These are phyloP conservation scores for Cerastoderma edule DNA, from an alignment of 2,888 invertebrate species.

Conservation along the genomic window DNA sequence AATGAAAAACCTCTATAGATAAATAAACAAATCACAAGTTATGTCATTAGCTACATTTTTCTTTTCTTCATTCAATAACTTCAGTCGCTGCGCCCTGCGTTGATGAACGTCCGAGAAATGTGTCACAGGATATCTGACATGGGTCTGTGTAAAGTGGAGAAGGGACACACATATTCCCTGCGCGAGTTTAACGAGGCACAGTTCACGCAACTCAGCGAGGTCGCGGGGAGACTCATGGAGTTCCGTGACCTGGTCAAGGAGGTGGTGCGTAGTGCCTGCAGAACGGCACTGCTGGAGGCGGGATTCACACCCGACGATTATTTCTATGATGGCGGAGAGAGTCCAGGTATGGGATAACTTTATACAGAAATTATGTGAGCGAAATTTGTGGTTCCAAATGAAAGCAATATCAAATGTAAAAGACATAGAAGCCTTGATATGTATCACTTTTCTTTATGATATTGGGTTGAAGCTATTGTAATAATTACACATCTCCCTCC, in stretches of 20 bases:
- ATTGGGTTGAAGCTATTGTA: too few relatives aligned
- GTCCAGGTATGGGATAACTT: slow-evolving; percentile 63
- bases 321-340: slow-evolving; percentile 82
- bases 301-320: slow-evolving; percentile 92
- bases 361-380: too few relatives aligned
- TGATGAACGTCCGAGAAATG: slow-evolving; percentile 88
- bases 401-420: too few relatives aligned
- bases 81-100: slow-evolving; percentile 88
- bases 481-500: too few relatives aligned
- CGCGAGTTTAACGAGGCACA: slow-evolving; percentile 82
- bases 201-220: slow-evolving; percentile 82
- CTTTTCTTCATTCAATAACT: too few relatives aligned
- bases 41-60: too few relatives aligned
- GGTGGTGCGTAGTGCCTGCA: slow-evolving; percentile 89
- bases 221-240: slow-evolving; percentile 83
- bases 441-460: too few relatives aligned
- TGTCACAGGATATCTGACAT: slow-evolving; percentile 84
- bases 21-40: neutral
- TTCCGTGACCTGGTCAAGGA: slow-evolving; percentile 86
- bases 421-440: too few relatives aligned
- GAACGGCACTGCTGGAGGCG: slow-evolving; percentile 89
- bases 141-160: slow-evolving; percentile 84
- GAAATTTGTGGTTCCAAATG: too few relatives aligned
- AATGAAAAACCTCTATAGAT: neutral
- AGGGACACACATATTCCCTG: slow-evolving; percentile 82